These are phyloP conservation scores for Sandelia bainsii DNA, from an alignment of 2,797 vertebrate genomes.

Conservation along the genomic window DNA sequence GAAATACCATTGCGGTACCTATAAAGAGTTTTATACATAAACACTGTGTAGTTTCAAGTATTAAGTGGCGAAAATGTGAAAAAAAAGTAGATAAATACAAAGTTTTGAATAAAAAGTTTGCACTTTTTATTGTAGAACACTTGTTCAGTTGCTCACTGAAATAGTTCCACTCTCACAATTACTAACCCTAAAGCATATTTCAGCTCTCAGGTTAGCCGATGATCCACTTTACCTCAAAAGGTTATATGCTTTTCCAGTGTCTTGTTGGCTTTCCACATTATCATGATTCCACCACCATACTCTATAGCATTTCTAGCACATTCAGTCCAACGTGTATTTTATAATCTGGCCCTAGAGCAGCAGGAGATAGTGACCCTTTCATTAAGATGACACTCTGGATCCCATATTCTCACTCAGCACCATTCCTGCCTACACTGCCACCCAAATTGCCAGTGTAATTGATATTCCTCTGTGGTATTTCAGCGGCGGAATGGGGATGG, in stretches of 20 bases:
- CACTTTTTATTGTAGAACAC: slow-evolving; percentile 2
- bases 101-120: slow-evolving; percentile 10
- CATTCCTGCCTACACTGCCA: slow-evolving; percentile 56
- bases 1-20: not conserved
- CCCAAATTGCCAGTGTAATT: slow-evolving; percentile 78
- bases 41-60: not conserved
- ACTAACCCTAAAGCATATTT: slow-evolving; percentile 11
- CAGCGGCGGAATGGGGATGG: slow-evolving; percentile 64
- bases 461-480: slow-evolving; percentile 79
- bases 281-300: slow-evolving; percentile 33
- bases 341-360: slow-evolving; percentile 47
- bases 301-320: slow-evolving; percentile 32
- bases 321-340: slow-evolving; percentile 42
- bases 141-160: slow-evolving; percentile 4
- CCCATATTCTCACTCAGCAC: slow-evolving; percentile 51
- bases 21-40: no score
- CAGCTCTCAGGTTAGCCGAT: slow-evolving; percentile 9
- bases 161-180: slow-evolving; percentile 1
- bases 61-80: no score
- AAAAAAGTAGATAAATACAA: no score
- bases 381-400: slow-evolving; percentile 59
- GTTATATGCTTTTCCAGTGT: slow-evolving; percentile 30
- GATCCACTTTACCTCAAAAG: slow-evolving; percentile 20
- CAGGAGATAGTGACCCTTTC: slow-evolving; percentile 63
- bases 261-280: not conserved